A percentile compares a stretch with the other conserved stretches of the same genome.
phyloP scores from a whole-genome alignment of 2,888 invertebrate genomes.

The Acanthoscelides obtectus region DNA sequence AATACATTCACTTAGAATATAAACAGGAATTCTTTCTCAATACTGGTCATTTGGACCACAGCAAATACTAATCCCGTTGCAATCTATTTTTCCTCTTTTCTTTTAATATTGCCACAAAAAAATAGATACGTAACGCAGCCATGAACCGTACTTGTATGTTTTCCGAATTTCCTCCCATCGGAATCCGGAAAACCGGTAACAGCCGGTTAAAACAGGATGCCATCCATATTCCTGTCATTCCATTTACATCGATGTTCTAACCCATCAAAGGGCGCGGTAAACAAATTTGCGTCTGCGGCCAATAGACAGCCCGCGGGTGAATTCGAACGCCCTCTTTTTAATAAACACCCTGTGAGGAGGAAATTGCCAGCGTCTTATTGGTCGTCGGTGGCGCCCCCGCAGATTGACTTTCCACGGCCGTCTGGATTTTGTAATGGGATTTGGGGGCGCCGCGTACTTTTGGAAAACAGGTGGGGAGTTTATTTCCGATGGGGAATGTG shows the following conservation, averaged over 20 bases:
- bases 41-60: no score
- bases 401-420: not conserved
- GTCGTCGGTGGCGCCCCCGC: not conserved
- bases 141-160: not conserved
- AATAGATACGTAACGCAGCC: no score
- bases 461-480: not conserved
- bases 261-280: not conserved
- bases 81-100: no score
- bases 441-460: not conserved
- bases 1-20: no score
- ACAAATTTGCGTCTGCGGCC: slow-evolving; percentile 18
- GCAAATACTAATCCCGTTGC: no score
- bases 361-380: not conserved
- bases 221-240: not conserved
- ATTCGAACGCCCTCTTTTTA: not conserved
- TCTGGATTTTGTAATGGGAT: not conserved
- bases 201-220: not conserved
- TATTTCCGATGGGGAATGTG: not conserved
- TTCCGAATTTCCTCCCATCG: not conserved
- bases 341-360: not conserved
- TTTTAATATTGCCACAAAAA: no score
- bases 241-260: not conserved
- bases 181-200: not conserved
- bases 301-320: slow-evolving; percentile 23
- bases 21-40: no score